These are phyloP conservation scores for Phymorhynchus buccinoides DNA, from an alignment of 1,140 invertebrate genomes.

Conservation along the genomic window DNA sequence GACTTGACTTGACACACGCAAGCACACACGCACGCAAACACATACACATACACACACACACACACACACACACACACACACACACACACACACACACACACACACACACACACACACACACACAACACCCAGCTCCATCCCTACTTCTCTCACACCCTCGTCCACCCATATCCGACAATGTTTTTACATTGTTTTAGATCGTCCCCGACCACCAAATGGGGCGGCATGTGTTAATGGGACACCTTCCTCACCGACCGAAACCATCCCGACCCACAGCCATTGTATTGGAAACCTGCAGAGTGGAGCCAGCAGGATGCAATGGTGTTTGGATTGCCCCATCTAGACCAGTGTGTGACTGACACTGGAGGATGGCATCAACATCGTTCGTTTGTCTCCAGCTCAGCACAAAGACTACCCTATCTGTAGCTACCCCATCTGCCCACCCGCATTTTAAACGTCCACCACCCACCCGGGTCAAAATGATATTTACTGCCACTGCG, in stretches of 20 bases:
- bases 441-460: too few relatives aligned
- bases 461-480: not conserved
- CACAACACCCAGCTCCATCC: not conserved
- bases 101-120: not conserved
- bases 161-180: too few relatives aligned
- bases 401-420: not conserved
- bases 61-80: not conserved
- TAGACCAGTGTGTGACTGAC: not conserved
- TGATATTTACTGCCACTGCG: too few relatives aligned
- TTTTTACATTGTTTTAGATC: too few relatives aligned
- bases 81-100: slow-evolving; percentile 14
- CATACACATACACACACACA: not conserved
- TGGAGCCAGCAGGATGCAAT: slow-evolving; percentile 29
- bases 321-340: slow-evolving; percentile 34
- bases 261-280: not conserved
- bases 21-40: not conserved
- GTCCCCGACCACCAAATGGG: not conserved
- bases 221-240: slow-evolving; percentile 17
- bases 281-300: too few relatives aligned
- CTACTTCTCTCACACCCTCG: too few relatives aligned
- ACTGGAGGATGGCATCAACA: slow-evolving; percentile 13
- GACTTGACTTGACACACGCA: too few relatives aligned
- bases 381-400: not conserved
- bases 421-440: too few relatives aligned
- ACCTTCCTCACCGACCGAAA: not conserved